phyloP scores from a whole-genome alignment of 2,888 invertebrate genomes.

The Lasioglossum morio region DNA sequence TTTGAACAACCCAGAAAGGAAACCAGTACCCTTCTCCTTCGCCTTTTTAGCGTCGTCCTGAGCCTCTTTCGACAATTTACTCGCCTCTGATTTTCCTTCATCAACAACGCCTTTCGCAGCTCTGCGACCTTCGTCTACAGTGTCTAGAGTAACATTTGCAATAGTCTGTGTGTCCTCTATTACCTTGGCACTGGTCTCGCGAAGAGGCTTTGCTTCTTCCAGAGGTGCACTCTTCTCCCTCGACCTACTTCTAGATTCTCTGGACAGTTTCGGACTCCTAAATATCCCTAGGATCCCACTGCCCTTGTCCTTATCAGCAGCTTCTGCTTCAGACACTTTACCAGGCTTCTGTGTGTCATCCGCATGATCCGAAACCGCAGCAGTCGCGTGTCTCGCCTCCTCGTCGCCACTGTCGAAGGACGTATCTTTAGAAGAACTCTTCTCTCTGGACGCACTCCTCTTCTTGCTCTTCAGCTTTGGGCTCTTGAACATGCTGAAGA shows the following conservation, averaged over 20 bases:
- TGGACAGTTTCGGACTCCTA: conserved; percentile 76
- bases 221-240: conserved; percentile 76
- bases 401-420: conserved; percentile 81
- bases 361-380: conserved; percentile 74
- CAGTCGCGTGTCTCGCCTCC: conserved; percentile 73
- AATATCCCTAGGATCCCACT: conserved; percentile 79
- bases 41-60: conserved; percentile 56
- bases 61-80: background rate
- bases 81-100: conserved; percentile 82
- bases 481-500: conserved; percentile 81
- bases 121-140: conserved; percentile 48
- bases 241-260: conserved; percentile 78
- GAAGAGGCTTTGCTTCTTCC: conserved; percentile 73
- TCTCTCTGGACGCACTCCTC: conserved; percentile 77
- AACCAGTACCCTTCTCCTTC: conserved; percentile 64
- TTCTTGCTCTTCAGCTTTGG: conserved; percentile 76
- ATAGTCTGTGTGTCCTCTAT: conserved; percentile 78
- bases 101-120: conserved; percentile 84
- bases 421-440: conserved; percentile 76
- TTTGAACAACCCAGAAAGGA: conserved; percentile 74
- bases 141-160: conserved; percentile 55
- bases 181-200: conserved; percentile 76
- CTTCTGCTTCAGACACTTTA: conserved; percentile 42
- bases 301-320: conserved; percentile 68
- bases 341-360: conserved; percentile 53